Base-by-base conservation (phyloP, 2,888 invertebrate species). In the Lycocerus yunnanus region DNA sequence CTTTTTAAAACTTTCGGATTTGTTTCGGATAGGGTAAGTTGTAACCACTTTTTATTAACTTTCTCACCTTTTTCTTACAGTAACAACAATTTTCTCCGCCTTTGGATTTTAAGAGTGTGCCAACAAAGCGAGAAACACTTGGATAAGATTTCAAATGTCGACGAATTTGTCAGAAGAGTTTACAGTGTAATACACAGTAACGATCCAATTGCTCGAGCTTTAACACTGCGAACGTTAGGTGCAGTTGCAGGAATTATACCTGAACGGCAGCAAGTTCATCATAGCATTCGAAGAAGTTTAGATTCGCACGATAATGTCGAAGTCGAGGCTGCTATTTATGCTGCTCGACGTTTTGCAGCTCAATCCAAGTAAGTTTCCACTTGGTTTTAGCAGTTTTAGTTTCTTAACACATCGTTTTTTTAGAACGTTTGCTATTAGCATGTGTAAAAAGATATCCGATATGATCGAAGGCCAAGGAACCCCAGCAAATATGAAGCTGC, bases 271-370 rank as follows among this genome's bases (percentile, higher is more conserved):
- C 96, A 96, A 87, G 96, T 98, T 0, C 98, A 99, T 86, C 98
- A 98, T 83, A 96, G 96, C 75, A 97, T 99, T 70, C 89, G 97
- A 27, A 91, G 95, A 80, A 95, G 96, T 16, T 88, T 98, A 13
- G 97, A 98, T 86, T 98, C 98, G 61, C 95, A 97, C 86, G 97
- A 99, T 85, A 93, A 95, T 79, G 96, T 97, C 0, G 99, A 99
- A 88, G 96, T 98, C 24, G 95, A 97, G 86, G 98, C 98, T 65
- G 97, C 98, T 11, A 97, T 98, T 78, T 96, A 94, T 89, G 98
- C 98, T 24, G 96, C 98, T 65, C 94, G 94, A 72, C 94, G 95
- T 88, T 98, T 98, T 90, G 97, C 98, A 20, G 95, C 95, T 14
- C 95, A 97, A 85, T 98, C 98, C 0, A 95, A 95, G 94, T 94